A percentile compares a stretch with the other conserved stretches of the same genome.
phyloP scores from a whole-genome alignment of 2,888 invertebrate species.

The Eumerus sabulonum region DNA sequence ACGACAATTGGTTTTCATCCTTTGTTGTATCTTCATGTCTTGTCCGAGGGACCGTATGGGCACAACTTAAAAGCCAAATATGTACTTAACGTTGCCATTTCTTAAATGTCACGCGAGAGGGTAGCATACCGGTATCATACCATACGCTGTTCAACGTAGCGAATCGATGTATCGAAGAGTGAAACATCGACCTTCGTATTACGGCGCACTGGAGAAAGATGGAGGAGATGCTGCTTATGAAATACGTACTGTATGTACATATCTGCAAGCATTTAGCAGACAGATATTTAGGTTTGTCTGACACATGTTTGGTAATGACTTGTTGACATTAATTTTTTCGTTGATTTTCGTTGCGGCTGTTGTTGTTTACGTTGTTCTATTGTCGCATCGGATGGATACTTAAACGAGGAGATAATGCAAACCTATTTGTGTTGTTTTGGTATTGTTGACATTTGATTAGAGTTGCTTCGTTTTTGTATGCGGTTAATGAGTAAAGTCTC shows the following conservation, averaged over 20 bases:
- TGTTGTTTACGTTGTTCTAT: background rate
- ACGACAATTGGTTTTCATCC: too few relatives aligned
- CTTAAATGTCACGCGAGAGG: background rate
- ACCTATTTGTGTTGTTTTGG: background rate
- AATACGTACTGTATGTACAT: background rate
- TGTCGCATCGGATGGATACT: background rate
- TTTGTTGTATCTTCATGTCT: too few relatives aligned
- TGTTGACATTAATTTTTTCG: conserved; percentile 2
- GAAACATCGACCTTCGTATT: background rate
- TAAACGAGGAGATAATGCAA: background rate
- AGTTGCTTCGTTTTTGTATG: too few relatives aligned
- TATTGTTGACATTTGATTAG: too few relatives aligned
- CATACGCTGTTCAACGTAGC: background rate
- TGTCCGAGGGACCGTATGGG: too few relatives aligned
- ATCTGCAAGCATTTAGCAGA: background rate
- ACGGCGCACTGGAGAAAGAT: background rate
- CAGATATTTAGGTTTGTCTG: background rate
- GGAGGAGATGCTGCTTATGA: background rate
- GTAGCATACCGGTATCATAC: background rate
- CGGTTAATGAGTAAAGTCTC: too few relatives aligned
- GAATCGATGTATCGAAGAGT: background rate
- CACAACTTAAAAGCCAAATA: too few relatives aligned
- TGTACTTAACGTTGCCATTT: background rate
- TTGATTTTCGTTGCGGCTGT: too few relatives aligned
- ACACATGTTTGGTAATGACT: conserved; percentile 18